Evolutionary conservation across 2,113 vertebrate species (phyloP), one percentile per base, ranked within the genome.

Genomic region (Notothenia rossii): DNA sequence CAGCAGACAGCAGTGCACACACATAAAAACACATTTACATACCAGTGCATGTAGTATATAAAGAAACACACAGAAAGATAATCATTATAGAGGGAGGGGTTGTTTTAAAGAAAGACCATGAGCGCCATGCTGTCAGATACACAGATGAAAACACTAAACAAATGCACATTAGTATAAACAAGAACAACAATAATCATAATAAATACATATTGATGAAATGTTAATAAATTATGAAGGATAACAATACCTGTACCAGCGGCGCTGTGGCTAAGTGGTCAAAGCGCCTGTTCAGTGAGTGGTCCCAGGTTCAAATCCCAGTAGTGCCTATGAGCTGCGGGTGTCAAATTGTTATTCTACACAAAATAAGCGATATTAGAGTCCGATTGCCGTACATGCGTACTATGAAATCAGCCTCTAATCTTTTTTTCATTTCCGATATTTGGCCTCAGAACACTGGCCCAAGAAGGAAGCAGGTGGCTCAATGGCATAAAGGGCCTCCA

Each of bases 1-100:
- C 77, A 64, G 63, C 72, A 85, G 84, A 43, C 62, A 15, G 18
- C 12, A 40, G 53, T 14, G 59, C 45, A 55, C 11, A 20, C 36
- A 67, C 25, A 55, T 14, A 73, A 1, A 63, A 0, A 60, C 25
- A 66, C 48, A 29, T 49, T 18, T 10, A 59, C 50, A 25, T 22
- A 51, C n/a, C 33, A 1, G 20, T 36, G 1, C 48, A 73, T 13
- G 15, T 2, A 9, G 29, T 17, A 17, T 13, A 40, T 7, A 46
- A 22, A 56, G 10, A 14, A 8, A 20, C 36, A 20, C 2, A 45
- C 36, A 40, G 36, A 40, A 40, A 40, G 36, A 40, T 7, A 40
- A 12, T 4, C 25, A 3, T 12, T 4, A 48, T 33, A 63, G 3
- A 7, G 10, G 45, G 18, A n/a, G 61, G 29, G 61, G 10, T 40